A percentile compares a stretch with the other conserved stretches of the same genome.
Evolutionary conservation across 2,113 vertebrate genomes (phyloP).

Genomic region (Dinomys branickii): DNA sequence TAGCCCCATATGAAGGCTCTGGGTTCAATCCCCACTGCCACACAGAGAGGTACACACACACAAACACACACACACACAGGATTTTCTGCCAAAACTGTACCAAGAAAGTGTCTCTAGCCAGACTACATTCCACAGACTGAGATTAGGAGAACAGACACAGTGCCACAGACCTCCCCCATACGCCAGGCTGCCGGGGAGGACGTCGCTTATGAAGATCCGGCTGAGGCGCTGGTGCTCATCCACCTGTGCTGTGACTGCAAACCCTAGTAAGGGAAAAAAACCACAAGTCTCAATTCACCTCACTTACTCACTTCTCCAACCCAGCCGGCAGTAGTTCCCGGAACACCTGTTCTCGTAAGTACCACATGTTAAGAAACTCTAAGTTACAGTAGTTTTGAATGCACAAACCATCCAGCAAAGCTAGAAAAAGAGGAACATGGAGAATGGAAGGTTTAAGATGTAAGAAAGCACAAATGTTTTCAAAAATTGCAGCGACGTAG

Average conservation of each 20-base stretch:
- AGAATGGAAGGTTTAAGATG: background rate
- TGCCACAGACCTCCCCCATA: slow-evolving; percentile 90
- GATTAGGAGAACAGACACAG: background rate
- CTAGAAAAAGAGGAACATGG: background rate
- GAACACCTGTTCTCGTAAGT: background rate
- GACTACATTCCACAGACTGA: background rate
- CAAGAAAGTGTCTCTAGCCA: background rate
- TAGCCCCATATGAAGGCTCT: background rate
- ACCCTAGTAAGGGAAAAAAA: slow-evolving; percentile 85
- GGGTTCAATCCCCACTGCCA: background rate
- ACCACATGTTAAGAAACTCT: background rate
- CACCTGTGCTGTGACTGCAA: slow-evolving; percentile 93
- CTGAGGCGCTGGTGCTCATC: slow-evolving; percentile 88
- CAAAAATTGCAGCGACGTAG: rapidly evolving
- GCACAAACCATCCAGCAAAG: background rate
- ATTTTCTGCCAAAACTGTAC: background rate
- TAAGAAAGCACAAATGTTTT: background rate
- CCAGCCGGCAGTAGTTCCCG: rapidly evolving
- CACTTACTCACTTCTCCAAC: background rate
- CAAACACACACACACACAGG: background rate
- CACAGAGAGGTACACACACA: background rate
- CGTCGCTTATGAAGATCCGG: slow-evolving; percentile 93
- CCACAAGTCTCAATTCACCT: background rate
- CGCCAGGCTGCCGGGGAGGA: slow-evolving; percentile 91
- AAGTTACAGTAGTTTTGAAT: background rate